Percentiles rank a stretch among this genome's conserved stretches.
Conservation (phyloP, 2,888 invertebrate genomes). For the Willowsia nigromaculata region DNA sequence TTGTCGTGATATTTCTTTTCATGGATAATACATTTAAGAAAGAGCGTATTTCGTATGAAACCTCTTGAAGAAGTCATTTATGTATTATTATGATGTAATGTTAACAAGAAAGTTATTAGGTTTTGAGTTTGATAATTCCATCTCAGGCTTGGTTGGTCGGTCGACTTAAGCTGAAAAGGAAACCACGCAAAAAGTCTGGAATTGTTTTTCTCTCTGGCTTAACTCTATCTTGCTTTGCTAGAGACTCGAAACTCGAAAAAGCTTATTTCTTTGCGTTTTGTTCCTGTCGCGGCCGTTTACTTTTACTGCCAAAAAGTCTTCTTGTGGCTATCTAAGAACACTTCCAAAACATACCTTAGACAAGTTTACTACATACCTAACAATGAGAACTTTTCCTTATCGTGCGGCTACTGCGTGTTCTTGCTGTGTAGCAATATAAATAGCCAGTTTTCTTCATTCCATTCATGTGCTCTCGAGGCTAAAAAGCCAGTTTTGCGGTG, state of each 20-base stretch:
- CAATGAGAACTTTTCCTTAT: not conserved
- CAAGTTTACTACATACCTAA: not conserved
- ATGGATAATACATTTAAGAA: not conserved
- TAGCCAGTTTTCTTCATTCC: not conserved
- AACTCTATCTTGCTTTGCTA: constrained; percentile 4
- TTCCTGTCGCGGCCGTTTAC: constrained; percentile 22
- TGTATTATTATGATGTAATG: not conserved
- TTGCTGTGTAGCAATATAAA: not conserved
- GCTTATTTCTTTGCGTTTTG: not conserved
- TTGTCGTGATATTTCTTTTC: not conserved
- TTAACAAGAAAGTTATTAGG: not conserved
- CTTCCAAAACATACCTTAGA: constrained; percentile 3
- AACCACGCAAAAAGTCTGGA: not conserved
- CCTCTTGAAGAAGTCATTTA: not conserved
- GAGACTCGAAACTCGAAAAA: no score
- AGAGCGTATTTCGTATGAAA: not conserved
- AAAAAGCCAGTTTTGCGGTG: not conserved
- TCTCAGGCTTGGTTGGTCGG: not conserved
- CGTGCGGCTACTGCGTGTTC: not conserved
- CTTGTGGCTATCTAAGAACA: constrained; percentile 15
- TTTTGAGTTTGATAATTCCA: not conserved
- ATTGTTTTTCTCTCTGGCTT: not conserved
- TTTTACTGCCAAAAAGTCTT: constrained; percentile 23
- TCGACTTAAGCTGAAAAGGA: not conserved
- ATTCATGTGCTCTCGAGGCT: not conserved